Evolutionary conservation across 2,888 invertebrate genomes (phyloP).

Genomic region (Drosophila tripunctata): DNA sequence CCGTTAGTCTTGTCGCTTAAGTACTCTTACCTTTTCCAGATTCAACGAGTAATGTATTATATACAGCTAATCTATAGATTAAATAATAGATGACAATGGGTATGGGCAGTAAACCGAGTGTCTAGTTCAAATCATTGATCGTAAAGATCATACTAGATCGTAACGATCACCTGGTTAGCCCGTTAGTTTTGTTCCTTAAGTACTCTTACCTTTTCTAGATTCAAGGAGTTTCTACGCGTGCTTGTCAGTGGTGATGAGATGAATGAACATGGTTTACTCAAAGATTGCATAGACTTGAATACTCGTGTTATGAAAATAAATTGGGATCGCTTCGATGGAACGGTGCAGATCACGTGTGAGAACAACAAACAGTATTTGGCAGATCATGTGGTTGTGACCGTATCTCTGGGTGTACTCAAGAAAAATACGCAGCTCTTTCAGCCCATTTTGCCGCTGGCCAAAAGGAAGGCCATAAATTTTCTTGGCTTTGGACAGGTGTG

Average conservation of each 20-base stretch:
- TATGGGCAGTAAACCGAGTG: no score
- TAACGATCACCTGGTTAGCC: no score
- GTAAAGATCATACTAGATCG: no score
- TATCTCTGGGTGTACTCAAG: slow-evolving; percentile 87
- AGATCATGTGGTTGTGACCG: slow-evolving; percentile 86
- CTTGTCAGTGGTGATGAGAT: slow-evolving; percentile 43
- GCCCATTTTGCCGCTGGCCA: slow-evolving; percentile 84
- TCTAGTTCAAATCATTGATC: no score
- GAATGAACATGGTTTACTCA: slow-evolving; percentile 56
- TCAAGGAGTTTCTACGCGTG: slow-evolving; percentile 41
- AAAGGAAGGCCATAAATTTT: slow-evolving; percentile 85
- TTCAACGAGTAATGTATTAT: no score
- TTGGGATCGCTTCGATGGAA: slow-evolving; percentile 55
- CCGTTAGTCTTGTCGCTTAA: no score
- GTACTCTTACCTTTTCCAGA: no score
- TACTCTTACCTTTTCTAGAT: slow-evolving; percentile 80
- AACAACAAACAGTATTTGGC: slow-evolving; percentile 83
- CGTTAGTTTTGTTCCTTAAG: no score
- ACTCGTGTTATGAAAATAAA: slow-evolving; percentile 55
- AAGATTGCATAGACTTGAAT: slow-evolving; percentile 70
- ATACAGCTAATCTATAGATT: no score
- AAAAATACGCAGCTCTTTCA: slow-evolving; percentile 80
- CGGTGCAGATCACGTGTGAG: slow-evolving; percentile 52
- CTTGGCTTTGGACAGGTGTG: slow-evolving; percentile 86
- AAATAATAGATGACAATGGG: no score